Conservation (phyloP, 2,113 vertebrate species). For the Chaetorhynchus papuensis region DNA sequence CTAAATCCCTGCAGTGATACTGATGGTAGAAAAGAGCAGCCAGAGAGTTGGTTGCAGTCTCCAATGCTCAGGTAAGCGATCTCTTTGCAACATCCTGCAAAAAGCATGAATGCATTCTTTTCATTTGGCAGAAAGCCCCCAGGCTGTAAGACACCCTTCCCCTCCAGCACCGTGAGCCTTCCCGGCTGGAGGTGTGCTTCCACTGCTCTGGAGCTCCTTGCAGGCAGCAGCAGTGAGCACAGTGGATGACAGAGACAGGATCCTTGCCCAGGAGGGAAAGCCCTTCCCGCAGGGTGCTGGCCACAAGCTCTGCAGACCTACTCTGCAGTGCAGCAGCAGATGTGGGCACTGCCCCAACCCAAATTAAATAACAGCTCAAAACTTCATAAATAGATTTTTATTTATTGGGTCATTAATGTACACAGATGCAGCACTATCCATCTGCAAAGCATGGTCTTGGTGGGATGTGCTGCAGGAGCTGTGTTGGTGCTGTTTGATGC, state of each 20-base stretch:
- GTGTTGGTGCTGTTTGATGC: background rate
- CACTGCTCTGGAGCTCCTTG: background rate
- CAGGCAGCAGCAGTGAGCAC: background rate
- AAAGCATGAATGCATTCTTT: background rate
- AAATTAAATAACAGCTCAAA: background rate
- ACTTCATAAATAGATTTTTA: background rate
- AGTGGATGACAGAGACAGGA: background rate
- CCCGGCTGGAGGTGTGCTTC: fast-evolving
- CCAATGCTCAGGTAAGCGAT: background rate
- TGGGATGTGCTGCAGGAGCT: fast-evolving
- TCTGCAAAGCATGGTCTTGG: background rate
- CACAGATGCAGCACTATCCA: background rate
- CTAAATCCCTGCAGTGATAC: background rate
- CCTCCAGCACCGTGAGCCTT: background rate
- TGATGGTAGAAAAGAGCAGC: background rate
- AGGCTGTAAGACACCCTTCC: background rate
- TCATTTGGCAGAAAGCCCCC: background rate
- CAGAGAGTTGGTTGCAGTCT: background rate
- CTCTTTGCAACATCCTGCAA: background rate
- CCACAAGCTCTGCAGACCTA: background rate
- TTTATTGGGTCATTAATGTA: background rate
- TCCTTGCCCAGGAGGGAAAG: background rate
- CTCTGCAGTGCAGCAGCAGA: background rate
- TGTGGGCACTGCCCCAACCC: background rate
- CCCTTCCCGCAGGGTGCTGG: background rate